A percentile compares a stretch with the other conserved stretches of the same genome.
phyloP scores from a whole-genome alignment of 2,888 invertebrate genomes.

The Linnaemya vulpina region DNA sequence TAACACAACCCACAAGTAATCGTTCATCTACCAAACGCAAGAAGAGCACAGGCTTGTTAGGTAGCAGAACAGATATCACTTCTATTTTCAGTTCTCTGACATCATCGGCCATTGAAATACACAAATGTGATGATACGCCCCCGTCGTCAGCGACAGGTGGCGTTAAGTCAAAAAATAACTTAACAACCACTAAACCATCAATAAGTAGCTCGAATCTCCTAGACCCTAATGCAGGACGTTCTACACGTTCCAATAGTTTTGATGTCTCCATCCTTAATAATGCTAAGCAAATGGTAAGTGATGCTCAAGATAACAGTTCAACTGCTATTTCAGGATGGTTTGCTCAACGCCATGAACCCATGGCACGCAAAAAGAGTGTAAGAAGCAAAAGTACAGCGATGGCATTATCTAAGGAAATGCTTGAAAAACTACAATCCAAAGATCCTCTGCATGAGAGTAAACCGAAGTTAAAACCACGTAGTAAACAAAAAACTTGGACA shows the following conservation, averaged over 20 bases:
- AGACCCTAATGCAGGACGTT: slow-evolving; percentile 83
- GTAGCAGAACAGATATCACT: slow-evolving; percentile 91
- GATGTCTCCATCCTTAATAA: slow-evolving; percentile 89
- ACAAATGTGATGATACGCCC: slow-evolving; percentile 85
- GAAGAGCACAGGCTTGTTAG: slow-evolving; percentile 86
- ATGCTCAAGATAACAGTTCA: slow-evolving; percentile 83
- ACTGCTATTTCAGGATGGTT: slow-evolving; percentile 89
- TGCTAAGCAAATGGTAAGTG: slow-evolving; percentile 82
- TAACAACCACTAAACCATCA: slow-evolving; percentile 73
- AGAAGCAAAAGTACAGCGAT: slow-evolving; percentile 84
- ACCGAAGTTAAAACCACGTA: slow-evolving; percentile 80
- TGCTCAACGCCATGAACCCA: slow-evolving; percentile 89
- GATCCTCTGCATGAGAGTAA: slow-evolving; percentile 82
- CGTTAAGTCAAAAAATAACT: slow-evolving; percentile 73
- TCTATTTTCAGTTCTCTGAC: slow-evolving; percentile 88
- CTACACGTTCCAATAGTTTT: slow-evolving; percentile 92
- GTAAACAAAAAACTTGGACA: slow-evolving; percentile 81
- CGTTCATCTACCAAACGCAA: slow-evolving; percentile 79
- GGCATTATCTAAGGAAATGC: slow-evolving; percentile 85
- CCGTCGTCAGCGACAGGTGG: slow-evolving; percentile 75
- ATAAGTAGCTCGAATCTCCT: slow-evolving; percentile 77
- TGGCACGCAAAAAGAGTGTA: slow-evolving; percentile 86
- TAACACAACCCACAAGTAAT: slow-evolving; percentile 75
- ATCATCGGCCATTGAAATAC: slow-evolving; percentile 91
- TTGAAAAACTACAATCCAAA: slow-evolving; percentile 85